Percentiles rank a stretch among this genome's conserved stretches.
These are phyloP conservation scores for Heliocidaris tuberculata DNA, from an alignment of 35 echinoderm and acorn worm genomes.

Conservation along the genomic window DNA sequence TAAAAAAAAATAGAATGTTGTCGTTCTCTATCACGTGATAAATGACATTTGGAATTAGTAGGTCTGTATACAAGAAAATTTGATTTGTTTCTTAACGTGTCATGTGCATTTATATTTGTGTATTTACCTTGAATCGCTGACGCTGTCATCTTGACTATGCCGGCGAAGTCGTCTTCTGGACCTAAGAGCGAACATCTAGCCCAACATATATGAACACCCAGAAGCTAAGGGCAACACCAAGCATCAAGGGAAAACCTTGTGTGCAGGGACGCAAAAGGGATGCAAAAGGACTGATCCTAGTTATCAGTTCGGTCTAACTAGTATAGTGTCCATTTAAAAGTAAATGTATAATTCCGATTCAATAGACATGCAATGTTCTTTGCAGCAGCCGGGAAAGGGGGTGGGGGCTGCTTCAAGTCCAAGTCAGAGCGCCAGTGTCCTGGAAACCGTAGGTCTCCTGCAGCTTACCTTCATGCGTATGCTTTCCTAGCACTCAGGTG, in stretches of 20 bases:
- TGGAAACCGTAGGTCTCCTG: neutral
- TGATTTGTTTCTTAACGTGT: too few species aligned
- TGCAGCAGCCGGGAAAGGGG: neutral
- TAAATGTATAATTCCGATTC: neutral
- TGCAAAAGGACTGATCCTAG: neutral
- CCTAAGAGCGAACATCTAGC: neutral
- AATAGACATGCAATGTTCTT: neutral
- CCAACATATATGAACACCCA: neutral
- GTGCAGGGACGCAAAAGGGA: neutral
- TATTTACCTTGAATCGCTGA: neutral
- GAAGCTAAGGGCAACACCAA: neutral
- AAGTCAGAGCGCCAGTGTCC: neutral
- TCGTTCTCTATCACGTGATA: too few species aligned
- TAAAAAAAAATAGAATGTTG: too few species aligned
- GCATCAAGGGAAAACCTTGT: neutral
- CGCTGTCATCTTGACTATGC: neutral
- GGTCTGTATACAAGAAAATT: too few species aligned
- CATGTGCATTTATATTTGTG: too few species aligned
- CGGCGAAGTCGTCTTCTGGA: neutral
- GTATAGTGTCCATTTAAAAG: neutral
- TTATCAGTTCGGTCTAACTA: neutral
- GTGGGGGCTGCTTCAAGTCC: neutral
- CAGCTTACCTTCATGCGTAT: neutral
- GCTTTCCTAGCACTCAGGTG: neutral
- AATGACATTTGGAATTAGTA: too few species aligned